Conservation (phyloP, 2,888 invertebrate genomes). For the Spisula subtruncata region DNA sequence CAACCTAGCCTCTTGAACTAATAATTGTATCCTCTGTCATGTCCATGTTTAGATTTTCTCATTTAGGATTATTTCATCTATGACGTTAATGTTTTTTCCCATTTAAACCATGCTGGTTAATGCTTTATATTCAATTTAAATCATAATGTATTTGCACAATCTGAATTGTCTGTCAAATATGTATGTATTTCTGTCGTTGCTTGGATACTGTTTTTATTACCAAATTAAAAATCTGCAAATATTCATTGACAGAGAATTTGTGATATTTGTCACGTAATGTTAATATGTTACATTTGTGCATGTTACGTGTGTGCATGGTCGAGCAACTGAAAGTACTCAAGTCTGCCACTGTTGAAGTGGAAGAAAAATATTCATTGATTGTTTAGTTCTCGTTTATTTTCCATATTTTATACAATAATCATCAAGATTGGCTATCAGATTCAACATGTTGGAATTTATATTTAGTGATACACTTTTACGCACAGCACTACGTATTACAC, state of each 20-base stretch:
- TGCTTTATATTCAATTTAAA: not conserved
- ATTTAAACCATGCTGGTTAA: not conserved
- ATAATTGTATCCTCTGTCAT: too few species aligned
- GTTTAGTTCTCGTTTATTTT: conserved; percentile 1
- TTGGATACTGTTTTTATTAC: not conserved
- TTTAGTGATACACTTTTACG: not conserved
- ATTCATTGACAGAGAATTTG: not conserved
- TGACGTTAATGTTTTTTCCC: not conserved
- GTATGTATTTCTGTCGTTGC: not conserved
- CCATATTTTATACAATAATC: not conserved
- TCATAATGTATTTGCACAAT: not conserved
- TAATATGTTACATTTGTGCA: conserved; percentile 1
- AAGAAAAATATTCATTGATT: conserved; percentile 1
- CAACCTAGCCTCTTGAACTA: too few species aligned
- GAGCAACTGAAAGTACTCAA: not conserved
- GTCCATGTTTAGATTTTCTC: not conserved
- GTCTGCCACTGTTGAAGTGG: not conserved
- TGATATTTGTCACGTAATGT: conserved; percentile 10
- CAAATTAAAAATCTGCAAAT: not conserved
- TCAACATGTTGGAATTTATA: not conserved
- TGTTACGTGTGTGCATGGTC: not conserved
- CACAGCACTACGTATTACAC: too few species aligned
- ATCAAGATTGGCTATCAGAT: not conserved
- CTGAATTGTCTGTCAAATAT: not conserved
- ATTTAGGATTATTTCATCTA: too few species aligned